Conservation (phyloP, 2,113 vertebrate genomes). For the Pelecanoides urinatrix region DNA sequence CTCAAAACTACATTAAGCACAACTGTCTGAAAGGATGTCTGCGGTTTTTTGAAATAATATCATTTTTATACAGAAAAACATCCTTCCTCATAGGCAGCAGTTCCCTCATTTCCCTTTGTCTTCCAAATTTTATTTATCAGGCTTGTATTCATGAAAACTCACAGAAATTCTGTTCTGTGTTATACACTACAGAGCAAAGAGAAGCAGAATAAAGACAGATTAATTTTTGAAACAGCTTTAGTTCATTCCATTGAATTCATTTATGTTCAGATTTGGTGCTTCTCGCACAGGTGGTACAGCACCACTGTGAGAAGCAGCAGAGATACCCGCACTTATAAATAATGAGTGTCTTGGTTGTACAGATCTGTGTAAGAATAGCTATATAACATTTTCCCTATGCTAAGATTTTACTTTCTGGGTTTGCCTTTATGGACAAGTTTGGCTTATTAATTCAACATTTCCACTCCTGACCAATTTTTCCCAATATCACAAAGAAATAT, state of each 20-base stretch:
- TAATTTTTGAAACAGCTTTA: not conserved
- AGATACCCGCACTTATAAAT: not conserved
- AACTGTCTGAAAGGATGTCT: not conserved
- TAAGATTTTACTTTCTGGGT: not conserved
- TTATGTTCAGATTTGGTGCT: not conserved
- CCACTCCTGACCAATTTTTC: not conserved
- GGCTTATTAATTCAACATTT: not conserved
- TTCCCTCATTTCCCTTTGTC: not conserved
- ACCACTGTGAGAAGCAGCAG: not conserved
- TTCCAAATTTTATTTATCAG: not conserved
- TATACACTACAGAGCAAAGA: not conserved
- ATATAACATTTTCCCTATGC: not conserved
- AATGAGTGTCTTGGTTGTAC: not conserved
- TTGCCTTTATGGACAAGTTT: not conserved
- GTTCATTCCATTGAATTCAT: not conserved
- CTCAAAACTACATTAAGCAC: not conserved
- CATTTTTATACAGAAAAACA: not conserved
- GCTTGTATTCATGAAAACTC: not conserved
- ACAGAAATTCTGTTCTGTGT: not conserved
- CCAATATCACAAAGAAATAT: not conserved
- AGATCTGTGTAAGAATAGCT: not conserved
- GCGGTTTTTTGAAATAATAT: not conserved
- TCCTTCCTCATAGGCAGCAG: not conserved
- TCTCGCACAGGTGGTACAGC: not conserved
- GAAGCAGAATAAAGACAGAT: not conserved